Evolutionary conservation across 2,888 invertebrate species (phyloP).

Genomic region (Hemicrepidius hirtus): DNA sequence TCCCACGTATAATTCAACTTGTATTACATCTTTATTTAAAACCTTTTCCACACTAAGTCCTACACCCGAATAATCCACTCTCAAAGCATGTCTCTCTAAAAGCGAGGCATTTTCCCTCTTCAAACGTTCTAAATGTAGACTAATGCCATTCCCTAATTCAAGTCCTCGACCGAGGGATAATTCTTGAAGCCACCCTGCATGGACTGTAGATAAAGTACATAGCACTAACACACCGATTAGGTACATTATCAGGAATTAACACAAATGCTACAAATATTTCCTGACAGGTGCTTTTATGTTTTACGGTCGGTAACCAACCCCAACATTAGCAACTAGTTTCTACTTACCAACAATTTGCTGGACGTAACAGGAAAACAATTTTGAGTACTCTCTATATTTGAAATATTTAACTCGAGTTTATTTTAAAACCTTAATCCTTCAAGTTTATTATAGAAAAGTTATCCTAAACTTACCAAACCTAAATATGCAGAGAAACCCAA

Average conservation of each 20-base stretch:
- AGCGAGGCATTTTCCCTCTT: constrained; percentile 67
- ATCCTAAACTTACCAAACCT: too few relatives aligned
- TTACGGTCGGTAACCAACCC: constrained; percentile 68
- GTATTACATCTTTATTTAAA: constrained; percentile 72
- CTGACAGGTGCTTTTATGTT: constrained; percentile 65
- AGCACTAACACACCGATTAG: constrained; percentile 59
- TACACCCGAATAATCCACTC: constrained; percentile 75
- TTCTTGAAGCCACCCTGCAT: constrained; percentile 62
- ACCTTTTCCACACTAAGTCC: constrained; percentile 74
- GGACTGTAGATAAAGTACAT: constrained; percentile 45
- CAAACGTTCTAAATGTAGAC: constrained; percentile 62
- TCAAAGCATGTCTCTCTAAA: constrained; percentile 74
- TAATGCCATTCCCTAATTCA: constrained; percentile 63
- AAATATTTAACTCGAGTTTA: neutral
- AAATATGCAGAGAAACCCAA: too few relatives aligned
- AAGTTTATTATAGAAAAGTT: too few relatives aligned
- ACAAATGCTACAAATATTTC: constrained; percentile 52
- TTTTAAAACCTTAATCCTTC: neutral
- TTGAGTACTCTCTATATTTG: neutral
- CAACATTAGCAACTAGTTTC: constrained; percentile 62
- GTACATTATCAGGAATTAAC: constrained; percentile 63
- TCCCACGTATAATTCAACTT: constrained; percentile 68
- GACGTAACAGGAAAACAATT: constrained; percentile 22
- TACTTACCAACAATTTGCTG: constrained; percentile 27
- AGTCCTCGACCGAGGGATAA: constrained; percentile 61